phyloP scores from a whole-genome alignment of 2,113 vertebrate genomes.

The Anser brachyrhynchus region DNA sequence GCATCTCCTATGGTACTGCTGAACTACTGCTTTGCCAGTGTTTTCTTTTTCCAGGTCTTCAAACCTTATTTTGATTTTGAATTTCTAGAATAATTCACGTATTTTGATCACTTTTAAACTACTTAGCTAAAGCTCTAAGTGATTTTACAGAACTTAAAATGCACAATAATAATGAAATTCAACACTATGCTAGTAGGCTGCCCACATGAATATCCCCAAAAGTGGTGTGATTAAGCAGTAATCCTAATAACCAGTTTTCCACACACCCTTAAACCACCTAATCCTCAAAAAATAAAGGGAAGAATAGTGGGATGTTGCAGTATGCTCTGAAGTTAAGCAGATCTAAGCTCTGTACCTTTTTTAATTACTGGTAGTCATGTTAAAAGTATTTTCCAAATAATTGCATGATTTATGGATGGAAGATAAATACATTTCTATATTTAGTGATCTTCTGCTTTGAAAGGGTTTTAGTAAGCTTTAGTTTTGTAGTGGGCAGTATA shows the following conservation, averaged over 20 bases:
- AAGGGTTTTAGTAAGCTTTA: constrained; percentile 1
- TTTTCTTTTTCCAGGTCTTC: background rate
- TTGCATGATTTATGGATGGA: constrained; percentile 31
- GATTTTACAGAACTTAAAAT: constrained; percentile 5
- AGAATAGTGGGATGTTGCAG: background rate
- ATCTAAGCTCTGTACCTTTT: constrained; percentile 10
- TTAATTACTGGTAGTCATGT: constrained; percentile 41
- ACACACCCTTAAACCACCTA: background rate
- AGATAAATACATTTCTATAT: constrained; percentile 36
- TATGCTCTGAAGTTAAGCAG: constrained; percentile 37
- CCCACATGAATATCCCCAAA: background rate
- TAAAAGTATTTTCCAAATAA: constrained; percentile 63
- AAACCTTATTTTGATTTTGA: background rate
- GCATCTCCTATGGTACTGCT: background rate
- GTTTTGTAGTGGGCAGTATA: background rate
- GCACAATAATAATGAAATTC: background rate
- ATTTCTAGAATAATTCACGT: background rate
- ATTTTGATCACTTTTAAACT: background rate
- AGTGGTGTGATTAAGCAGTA: background rate
- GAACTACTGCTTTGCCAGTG: background rate
- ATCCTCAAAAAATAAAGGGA: background rate
- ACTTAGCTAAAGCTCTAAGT: background rate
- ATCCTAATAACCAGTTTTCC: background rate
- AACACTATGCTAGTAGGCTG: background rate
- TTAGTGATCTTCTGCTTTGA: constrained; percentile 26